Percentiles rank a stretch among this genome's conserved stretches.
Evolutionary conservation across 2,113 vertebrate genomes (phyloP).

Genomic region (Calonectris borealis): DNA sequence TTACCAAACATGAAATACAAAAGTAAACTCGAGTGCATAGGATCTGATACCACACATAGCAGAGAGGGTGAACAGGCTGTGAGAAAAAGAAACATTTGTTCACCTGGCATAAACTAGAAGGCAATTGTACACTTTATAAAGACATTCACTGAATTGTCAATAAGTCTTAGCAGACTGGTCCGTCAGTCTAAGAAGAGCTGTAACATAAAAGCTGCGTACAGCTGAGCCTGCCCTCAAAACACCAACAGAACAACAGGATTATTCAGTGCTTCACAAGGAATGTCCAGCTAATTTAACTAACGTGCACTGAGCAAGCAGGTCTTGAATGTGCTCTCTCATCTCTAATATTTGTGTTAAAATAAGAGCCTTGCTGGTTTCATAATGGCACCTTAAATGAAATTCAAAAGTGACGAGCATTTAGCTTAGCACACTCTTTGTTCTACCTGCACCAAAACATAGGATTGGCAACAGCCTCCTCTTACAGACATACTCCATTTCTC

Average conservation of each 20-base stretch:
- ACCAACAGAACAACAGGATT: neutral
- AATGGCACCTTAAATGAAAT: constrained; percentile 1
- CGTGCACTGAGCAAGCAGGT: neutral
- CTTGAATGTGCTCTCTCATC: constrained; percentile 8
- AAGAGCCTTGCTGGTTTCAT: constrained; percentile 5
- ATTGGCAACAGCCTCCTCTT: neutral
- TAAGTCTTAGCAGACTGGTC: neutral
- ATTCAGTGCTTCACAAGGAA: neutral
- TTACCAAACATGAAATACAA: neutral
- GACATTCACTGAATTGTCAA: neutral
- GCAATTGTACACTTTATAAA: neutral
- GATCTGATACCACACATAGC: neutral
- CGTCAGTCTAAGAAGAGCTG: neutral
- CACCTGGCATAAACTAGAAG: constrained; percentile 5
- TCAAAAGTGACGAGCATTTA: neutral
- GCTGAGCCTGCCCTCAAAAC: neutral
- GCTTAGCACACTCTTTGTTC: neutral
- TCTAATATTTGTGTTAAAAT: neutral
- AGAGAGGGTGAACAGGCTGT: neutral
- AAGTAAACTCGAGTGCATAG: neutral
- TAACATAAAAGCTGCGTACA: neutral
- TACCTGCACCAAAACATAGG: neutral
- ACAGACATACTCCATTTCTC: neutral
- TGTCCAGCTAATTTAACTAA: constrained; percentile 11
- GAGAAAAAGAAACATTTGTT: neutral